phyloP scores from a whole-genome alignment of 64 coral and sea anemone species.

The Montipora cactus region DNA sequence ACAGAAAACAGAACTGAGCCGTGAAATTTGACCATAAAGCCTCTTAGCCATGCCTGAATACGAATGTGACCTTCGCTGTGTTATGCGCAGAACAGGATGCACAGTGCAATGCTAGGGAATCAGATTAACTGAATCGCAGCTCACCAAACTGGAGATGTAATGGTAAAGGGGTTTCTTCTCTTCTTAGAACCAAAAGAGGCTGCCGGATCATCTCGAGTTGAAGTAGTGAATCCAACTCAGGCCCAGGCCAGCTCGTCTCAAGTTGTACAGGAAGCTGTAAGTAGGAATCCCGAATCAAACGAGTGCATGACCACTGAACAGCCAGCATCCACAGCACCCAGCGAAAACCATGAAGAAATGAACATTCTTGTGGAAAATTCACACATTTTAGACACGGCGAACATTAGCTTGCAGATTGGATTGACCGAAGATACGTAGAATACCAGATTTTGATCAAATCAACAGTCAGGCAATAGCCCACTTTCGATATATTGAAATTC shows the following conservation, averaged over 20 bases:
- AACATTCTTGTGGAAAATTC: background rate
- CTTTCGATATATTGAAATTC: too few relatives aligned
- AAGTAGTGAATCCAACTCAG: background rate
- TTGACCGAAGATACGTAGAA: background rate
- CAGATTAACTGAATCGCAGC: too few relatives aligned
- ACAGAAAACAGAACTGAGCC: too few relatives aligned
- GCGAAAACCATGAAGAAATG: slow-evolving; percentile 27
- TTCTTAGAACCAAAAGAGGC: slow-evolving; percentile 17
- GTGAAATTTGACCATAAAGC: too few relatives aligned
- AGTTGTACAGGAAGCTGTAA: slow-evolving; percentile 21
- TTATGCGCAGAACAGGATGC: too few relatives aligned
- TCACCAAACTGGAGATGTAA: too few relatives aligned
- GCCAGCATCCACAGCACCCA: slow-evolving; percentile 35
- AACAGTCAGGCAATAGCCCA: too few relatives aligned
- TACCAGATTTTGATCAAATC: background rate
- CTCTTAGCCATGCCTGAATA: too few relatives aligned
- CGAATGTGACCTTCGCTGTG: too few relatives aligned
- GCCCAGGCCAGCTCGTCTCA: background rate
- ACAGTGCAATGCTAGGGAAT: too few relatives aligned
- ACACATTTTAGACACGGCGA: slow-evolving; percentile 7
- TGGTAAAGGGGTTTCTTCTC: background rate
- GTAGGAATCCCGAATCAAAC: background rate
- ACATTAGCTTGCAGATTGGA: slow-evolving; percentile 7
- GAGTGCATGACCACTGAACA: slow-evolving; percentile 24
- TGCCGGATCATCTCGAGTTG: background rate